phyloP scores from a whole-genome alignment of 2,797 vertebrate genomes.

The Fratercula arctica region DNA sequence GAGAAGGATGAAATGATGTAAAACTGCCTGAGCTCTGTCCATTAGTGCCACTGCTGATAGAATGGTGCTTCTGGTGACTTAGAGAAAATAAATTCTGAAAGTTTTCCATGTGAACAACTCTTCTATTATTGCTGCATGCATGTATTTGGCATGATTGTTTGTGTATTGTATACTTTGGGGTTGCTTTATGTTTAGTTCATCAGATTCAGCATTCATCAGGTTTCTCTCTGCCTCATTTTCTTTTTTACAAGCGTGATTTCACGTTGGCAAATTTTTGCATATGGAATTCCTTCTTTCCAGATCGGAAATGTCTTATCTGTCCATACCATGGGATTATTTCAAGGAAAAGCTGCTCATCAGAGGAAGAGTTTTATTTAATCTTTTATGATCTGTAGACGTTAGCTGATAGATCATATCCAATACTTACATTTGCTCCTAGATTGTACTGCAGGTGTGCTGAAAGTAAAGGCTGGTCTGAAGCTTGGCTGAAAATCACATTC shows the following conservation, averaged over 20 bases:
- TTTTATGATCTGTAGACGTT: not conserved
- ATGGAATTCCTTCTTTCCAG: not conserved
- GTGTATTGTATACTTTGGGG: not conserved
- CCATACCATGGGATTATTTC: not conserved
- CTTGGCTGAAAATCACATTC: not conserved
- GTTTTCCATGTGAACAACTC: not conserved
- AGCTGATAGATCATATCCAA: not conserved
- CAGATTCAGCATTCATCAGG: not conserved
- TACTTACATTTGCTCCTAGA: not conserved
- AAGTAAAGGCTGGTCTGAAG: not conserved
- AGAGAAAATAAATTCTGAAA: not conserved
- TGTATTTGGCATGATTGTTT: not conserved
- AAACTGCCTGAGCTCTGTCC: not conserved
- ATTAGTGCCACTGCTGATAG: not conserved
- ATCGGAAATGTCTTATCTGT: not conserved
- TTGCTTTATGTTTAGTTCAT: not conserved
- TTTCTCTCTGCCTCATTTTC: not conserved
- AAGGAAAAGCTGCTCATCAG: not conserved
- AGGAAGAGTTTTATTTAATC: not conserved
- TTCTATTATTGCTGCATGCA: not conserved
- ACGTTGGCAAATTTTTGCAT: not conserved
- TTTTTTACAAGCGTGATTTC: not conserved
- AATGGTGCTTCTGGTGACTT: not conserved
- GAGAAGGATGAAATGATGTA: not conserved
- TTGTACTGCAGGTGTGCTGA: not conserved